Evolutionary conservation across 2,888 invertebrate species (phyloP).

Genomic region (Himalopsyche japonica): DNA sequence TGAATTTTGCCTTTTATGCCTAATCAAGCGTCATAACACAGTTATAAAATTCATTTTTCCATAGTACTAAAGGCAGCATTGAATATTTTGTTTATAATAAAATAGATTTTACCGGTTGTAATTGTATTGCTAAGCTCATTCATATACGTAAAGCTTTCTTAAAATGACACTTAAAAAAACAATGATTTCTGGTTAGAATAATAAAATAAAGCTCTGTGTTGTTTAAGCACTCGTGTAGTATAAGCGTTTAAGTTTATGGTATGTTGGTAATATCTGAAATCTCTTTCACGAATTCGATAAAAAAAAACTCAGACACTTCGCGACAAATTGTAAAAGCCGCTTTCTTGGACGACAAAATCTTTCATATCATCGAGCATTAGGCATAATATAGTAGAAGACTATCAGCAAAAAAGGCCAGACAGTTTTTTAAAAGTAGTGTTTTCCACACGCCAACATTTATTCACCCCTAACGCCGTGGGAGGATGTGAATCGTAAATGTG

Average conservation of each 20-base stretch:
- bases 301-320: neutral
- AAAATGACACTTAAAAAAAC: too few relatives aligned
- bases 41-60: too few relatives aligned
- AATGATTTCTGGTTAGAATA: too few relatives aligned
- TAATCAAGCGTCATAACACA: too few relatives aligned
- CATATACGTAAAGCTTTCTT: too few relatives aligned
- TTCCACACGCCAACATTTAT: neutral
- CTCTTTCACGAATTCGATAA: neutral
- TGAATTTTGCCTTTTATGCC: too few relatives aligned
- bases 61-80: too few relatives aligned
- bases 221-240: too few relatives aligned
- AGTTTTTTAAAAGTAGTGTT: neutral
- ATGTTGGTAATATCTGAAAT: neutral
- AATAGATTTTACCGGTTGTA: too few relatives aligned
- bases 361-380: neutral
- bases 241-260: neutral
- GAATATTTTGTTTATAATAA: too few relatives aligned
- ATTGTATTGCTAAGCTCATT: too few relatives aligned
- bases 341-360: neutral
- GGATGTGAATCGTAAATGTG: neutral
- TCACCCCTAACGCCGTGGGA: neutral
- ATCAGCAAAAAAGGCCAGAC: neutral
- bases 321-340: neutral
- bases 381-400: neutral
- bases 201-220: too few relatives aligned